Base-by-base conservation (phyloP, 2,113 vertebrate species). In the Ciconia boyciana region DNA sequence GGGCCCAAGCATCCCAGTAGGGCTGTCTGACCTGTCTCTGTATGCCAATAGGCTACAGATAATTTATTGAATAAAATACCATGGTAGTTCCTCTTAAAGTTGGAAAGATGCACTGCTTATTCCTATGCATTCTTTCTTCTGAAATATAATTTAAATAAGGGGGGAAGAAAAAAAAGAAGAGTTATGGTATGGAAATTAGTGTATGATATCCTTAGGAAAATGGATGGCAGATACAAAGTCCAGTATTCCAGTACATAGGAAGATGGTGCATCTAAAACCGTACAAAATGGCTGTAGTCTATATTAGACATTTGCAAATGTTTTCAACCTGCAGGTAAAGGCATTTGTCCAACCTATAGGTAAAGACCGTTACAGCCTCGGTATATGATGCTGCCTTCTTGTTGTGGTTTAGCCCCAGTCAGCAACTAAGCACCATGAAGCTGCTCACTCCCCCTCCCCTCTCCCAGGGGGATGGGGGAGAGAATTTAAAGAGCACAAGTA, bases 1-100 rank as follows among this genome's bases (percentile, higher is more conserved):
- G 39, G 16, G 2, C 8, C 39, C 21, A 46, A 36, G 28, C 15
- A 77, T 2, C 31, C n/a, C 10, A 44, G 15, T 4, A 1, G 0
- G 16, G 8, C 12, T 61, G 5, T 25, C 14, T n/a, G 60, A 65
- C 6, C 46, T n/a, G 4, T 76, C 29, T 41, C 52, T 46, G 2
- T 5, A 17, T 71, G 21, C 9, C 31, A 18, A 5, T 3, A 28
- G 11, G 5, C 10, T 64, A n/a, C 26, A 39, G 52, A 32, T 5
- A 61, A 54, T 54, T 43, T 60, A 8, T 58, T 81, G 15, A 54
- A 20, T n/a, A 48, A 83, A 93, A 77, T 25, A 26, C 9, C 1
- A 4, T 8, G 14, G 10, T 68, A 28, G 4, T 7, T 60, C 19
- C 14, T 34, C 17, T 51, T 82, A 81, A 64, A 76, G 8, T 0